Evolutionary conservation across 2,888 invertebrate genomes (phyloP), one percentile per base, ranked within the genome.

Genomic region (Scaeva pyrastri): DNA sequence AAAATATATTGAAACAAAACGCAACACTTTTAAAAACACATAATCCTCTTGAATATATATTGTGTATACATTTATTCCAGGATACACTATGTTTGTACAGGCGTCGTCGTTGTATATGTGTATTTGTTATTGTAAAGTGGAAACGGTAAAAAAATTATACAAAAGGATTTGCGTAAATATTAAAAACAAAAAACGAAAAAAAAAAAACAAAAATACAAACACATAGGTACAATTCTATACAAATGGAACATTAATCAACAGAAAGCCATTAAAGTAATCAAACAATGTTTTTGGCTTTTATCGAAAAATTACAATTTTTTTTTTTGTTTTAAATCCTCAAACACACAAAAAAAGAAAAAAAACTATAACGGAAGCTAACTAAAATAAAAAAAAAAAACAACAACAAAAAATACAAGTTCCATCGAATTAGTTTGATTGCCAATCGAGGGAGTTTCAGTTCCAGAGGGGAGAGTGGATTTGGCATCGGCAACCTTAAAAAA

Each of bases 361-460:
- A 4, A 16, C 7, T n/a, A n/a, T n/a, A 39, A 10, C 10, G 39
- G 16, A 45, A 45, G 5, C 1, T 5, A 26, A n/a, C 31, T 16
- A 23, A 26, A 26, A 55, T 8, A 55, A n/a, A 31, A 56, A 2
- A 3, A 26, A n/a, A 23, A 23, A 16, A 16, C 16, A 31, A 12
- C n/a, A 74, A 19, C 14, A 66, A 72, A 52, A 72, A 74, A 62
- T 78, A 77, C 60, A 66, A 76, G 55, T 83, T 74, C 56, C 83
- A 79, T 84, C 58, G 70, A 74, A 84, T 84, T 78, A 84, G 83
- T 84, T 84, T 79, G 77, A 79, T 84, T 79, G 74, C 78, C 43
- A 78, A 58, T 70, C 26, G 39, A 31, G 6, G 39, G 31, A 31
- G 31, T 31, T 31, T n/a, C n/a, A n/a, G n/a, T n/a, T n/a, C 14